Conservation (phyloP, 2,888 invertebrate genomes). For the Fragum sueziense region DNA sequence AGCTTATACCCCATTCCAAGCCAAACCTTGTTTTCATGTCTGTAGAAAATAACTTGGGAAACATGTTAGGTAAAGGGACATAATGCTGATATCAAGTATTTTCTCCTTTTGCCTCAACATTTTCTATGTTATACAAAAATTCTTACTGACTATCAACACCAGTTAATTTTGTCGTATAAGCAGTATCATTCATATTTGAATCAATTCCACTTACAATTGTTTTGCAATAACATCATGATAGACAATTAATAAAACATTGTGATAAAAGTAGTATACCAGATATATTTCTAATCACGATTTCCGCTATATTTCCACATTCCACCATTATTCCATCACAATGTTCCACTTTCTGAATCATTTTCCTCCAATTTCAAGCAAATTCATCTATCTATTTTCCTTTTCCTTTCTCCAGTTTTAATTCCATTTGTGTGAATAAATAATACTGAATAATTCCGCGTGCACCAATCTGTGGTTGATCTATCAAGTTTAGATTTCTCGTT, state of each 20-base stretch:
- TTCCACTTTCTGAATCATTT: constrained; percentile 4
- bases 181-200: no score
- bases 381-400: neutral
- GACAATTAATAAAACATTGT: no score
- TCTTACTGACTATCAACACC: no score
- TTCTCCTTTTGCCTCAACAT: neutral
- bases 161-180: no score
- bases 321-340: constrained; percentile 5
- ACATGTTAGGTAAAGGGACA: no score
- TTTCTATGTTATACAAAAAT: no score
- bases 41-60: neutral
- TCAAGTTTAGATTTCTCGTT: neutral
- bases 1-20: no score
- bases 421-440: constrained; percentile 19
- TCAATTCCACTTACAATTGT: no score
- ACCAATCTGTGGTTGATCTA: neutral
- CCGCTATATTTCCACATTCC: neutral
- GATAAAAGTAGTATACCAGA: no score
- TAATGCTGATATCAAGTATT: neutral
- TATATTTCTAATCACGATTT: neutral
- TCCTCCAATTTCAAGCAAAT: neutral
- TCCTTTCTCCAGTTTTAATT: neutral
- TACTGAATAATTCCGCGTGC: constrained; percentile 1
- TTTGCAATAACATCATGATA: neutral
- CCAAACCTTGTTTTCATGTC: neutral